Conservation (phyloP, 2,888 invertebrate genomes). For the Parelbella ahira region DNA sequence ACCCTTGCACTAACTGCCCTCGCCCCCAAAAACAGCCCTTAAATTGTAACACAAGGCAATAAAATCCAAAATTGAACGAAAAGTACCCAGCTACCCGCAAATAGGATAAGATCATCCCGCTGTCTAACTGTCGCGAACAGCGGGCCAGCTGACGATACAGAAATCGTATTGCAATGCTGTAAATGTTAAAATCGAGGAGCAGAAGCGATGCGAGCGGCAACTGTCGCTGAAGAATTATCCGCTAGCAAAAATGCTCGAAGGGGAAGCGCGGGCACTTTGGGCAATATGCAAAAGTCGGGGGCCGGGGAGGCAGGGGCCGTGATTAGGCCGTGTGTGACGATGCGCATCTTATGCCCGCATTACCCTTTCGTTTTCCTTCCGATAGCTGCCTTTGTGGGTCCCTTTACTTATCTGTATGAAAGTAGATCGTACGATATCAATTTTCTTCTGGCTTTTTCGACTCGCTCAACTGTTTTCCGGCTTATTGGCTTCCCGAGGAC, state of each 20-base stretch:
- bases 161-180: slow-evolving; percentile 20
- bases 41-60: slow-evolving; percentile 31
- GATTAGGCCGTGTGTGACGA: slow-evolving; percentile 80
- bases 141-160: slow-evolving; percentile 13
- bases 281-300: slow-evolving; percentile 77
- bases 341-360: slow-evolving; percentile 80
- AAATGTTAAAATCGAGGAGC: slow-evolving; percentile 35
- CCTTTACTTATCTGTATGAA: slow-evolving; percentile 61
- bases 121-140: slow-evolving; percentile 21
- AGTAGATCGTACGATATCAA: slow-evolving; percentile 67
- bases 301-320: slow-evolving; percentile 48
- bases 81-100: slow-evolving; percentile 29
- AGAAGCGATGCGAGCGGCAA: slow-evolving; percentile 32
- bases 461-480: slow-evolving; percentile 32
- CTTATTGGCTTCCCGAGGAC: slow-evolving; percentile 35
- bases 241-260: slow-evolving; percentile 54
- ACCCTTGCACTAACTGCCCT: slow-evolving; percentile 35
- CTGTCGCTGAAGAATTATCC: slow-evolving; percentile 46
- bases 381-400: slow-evolving; percentile 74
- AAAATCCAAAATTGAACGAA: slow-evolving; percentile 36
- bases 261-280: slow-evolving; percentile 71
- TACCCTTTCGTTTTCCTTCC: slow-evolving; percentile 80
- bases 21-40: slow-evolving; percentile 22
- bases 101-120: slow-evolving; percentile 28
- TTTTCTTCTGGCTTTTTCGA: slow-evolving; percentile 52